Conservation (phyloP, 2,888 invertebrate genomes). For the Petrophora chlorosata region DNA sequence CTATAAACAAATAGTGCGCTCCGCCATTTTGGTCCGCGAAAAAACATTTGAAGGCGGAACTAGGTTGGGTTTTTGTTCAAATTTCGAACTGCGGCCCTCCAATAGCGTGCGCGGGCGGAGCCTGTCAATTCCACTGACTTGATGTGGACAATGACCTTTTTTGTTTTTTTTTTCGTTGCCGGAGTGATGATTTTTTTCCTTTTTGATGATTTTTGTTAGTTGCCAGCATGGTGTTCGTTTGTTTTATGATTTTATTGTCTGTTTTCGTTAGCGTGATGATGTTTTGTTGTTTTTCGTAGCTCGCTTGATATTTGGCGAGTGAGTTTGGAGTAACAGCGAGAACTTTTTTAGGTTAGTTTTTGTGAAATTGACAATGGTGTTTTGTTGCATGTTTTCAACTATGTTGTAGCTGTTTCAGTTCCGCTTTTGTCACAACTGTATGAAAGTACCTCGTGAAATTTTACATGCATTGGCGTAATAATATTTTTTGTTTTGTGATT, state of each 20-base stretch:
- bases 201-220: constrained; percentile 34
- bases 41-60: constrained; percentile 83
- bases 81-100: constrained; percentile 77
- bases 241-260: too few species aligned
- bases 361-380: constrained; percentile 20
- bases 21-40: constrained; percentile 79
- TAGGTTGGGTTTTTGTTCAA: constrained; percentile 81
- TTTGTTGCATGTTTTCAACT: constrained; percentile 9
- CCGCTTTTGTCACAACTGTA: background rate
- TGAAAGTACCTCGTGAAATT: background rate
- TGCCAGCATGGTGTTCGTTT: constrained; percentile 12
- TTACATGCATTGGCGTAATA: too few species aligned
- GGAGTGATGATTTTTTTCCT: constrained; percentile 43
- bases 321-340: constrained; percentile 2
- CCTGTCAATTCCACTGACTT: constrained; percentile 78
- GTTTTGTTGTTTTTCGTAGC: constrained; percentile 26
- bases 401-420: background rate
- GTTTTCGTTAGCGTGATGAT: constrained; percentile 10
- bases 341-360: constrained; percentile 23
- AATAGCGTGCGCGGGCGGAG: constrained; percentile 80
- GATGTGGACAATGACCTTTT: constrained; percentile 75
- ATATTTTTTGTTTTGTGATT: too few species aligned
- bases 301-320: constrained; percentile 29
- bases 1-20: constrained; percentile 72
- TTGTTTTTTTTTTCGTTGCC: constrained; percentile 52